phyloP scores from a whole-genome alignment of 2,888 invertebrate genomes.

The Tenthredo livida region DNA sequence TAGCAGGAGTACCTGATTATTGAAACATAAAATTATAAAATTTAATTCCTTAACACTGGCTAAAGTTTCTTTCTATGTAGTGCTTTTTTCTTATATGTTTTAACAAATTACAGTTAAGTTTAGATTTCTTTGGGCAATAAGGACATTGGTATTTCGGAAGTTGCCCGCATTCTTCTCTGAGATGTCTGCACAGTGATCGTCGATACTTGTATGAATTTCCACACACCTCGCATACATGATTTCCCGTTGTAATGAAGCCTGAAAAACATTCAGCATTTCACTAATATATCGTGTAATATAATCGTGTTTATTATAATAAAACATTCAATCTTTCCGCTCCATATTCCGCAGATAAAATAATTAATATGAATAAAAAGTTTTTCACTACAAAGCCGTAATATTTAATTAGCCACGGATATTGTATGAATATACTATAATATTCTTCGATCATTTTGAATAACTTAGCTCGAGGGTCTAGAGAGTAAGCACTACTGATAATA shows the following conservation, averaged over 20 bases:
- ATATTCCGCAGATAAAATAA: neutral
- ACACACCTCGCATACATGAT: conserved; percentile 79
- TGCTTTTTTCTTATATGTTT: conserved; percentile 71
- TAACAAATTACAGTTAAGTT: conserved; percentile 74
- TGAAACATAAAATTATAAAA: neutral
- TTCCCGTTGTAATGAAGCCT: conserved; percentile 58
- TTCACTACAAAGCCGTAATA: neutral
- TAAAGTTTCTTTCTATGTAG: conserved; percentile 43
- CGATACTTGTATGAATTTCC: conserved; percentile 81
- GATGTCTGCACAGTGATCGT: conserved; percentile 78
- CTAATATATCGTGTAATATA: conserved; percentile 7
- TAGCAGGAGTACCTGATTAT: neutral
- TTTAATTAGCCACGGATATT: neutral
- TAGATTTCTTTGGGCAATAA: conserved; percentile 73
- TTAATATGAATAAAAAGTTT: neutral
- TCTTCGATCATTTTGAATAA: neutral
- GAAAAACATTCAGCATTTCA: conserved; percentile 59
- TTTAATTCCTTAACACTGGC: neutral
- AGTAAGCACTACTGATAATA: conserved; percentile 12
- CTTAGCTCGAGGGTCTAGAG: neutral
- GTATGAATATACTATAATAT: neutral
- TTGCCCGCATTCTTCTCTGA: conserved; percentile 76
- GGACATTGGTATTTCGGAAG: conserved; percentile 75
- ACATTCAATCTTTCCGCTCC: neutral
- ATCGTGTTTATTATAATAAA: neutral